phyloP scores from a whole-genome alignment of 2,797 vertebrate species.

The Crypturellus tataupa region DNA sequence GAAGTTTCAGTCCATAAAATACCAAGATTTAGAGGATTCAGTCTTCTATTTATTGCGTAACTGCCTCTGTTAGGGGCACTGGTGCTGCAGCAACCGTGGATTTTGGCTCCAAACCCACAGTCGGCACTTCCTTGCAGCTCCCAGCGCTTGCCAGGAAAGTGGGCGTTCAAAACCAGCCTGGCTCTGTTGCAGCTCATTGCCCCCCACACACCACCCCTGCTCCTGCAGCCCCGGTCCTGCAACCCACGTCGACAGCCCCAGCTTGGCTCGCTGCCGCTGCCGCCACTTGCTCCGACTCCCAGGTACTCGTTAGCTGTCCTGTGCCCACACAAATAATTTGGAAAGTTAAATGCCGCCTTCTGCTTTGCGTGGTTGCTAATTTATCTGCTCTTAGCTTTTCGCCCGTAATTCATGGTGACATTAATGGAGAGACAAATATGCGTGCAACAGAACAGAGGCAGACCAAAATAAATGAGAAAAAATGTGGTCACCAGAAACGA shows the following conservation, averaged over 20 bases:
- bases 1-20: neutral
- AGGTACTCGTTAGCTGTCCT: constrained; percentile 47
- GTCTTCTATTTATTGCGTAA: neutral
- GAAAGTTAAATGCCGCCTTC: constrained; percentile 44
- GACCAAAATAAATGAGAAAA: constrained; percentile 62
- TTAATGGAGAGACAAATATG: constrained; percentile 65
- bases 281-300: neutral
- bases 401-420: constrained; percentile 61
- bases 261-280: neutral
- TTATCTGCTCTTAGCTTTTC: constrained; percentile 53
- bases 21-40: neutral
- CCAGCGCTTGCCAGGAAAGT: neutral
- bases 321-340: constrained; percentile 57
- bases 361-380: constrained; percentile 26
- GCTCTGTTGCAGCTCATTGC: neutral
- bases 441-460: constrained; percentile 35
- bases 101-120: constrained; percentile 23
- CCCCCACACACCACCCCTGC: neutral
- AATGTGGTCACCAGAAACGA: constrained; percentile 58
- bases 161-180: neutral
- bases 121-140: neutral
- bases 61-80: neutral
- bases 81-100: neutral
- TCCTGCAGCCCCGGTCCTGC: accelerated
- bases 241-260: accelerated